phyloP scores from a whole-genome alignment of 2,888 invertebrate genomes.

The Dione vanillae region DNA sequence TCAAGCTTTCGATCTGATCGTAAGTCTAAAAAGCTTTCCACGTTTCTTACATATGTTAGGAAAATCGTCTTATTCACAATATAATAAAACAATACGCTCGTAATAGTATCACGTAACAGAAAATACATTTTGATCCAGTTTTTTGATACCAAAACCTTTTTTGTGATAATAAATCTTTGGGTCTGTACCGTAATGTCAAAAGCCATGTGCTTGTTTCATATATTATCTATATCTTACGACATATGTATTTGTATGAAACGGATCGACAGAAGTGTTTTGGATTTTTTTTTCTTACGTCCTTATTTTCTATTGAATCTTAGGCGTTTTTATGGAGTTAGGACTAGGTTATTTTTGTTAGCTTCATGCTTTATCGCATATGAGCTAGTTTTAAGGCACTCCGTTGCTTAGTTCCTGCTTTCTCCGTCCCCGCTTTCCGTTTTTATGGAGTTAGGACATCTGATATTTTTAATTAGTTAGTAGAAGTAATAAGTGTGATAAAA shows the following conservation, averaged over 20 bases:
- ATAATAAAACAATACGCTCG: slow-evolving; percentile 38
- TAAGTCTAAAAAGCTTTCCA: neutral
- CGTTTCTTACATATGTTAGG: neutral
- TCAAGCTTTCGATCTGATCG: too few species aligned
- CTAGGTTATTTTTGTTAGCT: too few species aligned
- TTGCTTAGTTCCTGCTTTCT: too few species aligned
- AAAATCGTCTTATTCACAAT: slow-evolving; percentile 33
- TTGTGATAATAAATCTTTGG: slow-evolving; percentile 20
- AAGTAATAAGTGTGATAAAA: too few species aligned
- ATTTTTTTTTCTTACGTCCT: neutral
- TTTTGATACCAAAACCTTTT: slow-evolving; percentile 20
- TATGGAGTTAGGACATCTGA: too few species aligned
- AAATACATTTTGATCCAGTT: slow-evolving; percentile 29
- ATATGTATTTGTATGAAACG: slow-evolving; percentile 7
- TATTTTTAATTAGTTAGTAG: too few species aligned
- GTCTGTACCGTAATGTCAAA: slow-evolving; percentile 18
- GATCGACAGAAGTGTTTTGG: neutral
- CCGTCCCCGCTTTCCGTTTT: too few species aligned
- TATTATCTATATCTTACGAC: slow-evolving; percentile 7
- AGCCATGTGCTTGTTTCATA: slow-evolving; percentile 7
- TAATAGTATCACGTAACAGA: slow-evolving; percentile 39
- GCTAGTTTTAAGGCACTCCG: too few species aligned
- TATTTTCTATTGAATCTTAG: neutral
- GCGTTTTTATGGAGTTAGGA: too few species aligned
- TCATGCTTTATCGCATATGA: too few species aligned